Evolutionary conservation across 2,888 invertebrate genomes (phyloP).

Genomic region (Nephrotoma guestfalica): DNA sequence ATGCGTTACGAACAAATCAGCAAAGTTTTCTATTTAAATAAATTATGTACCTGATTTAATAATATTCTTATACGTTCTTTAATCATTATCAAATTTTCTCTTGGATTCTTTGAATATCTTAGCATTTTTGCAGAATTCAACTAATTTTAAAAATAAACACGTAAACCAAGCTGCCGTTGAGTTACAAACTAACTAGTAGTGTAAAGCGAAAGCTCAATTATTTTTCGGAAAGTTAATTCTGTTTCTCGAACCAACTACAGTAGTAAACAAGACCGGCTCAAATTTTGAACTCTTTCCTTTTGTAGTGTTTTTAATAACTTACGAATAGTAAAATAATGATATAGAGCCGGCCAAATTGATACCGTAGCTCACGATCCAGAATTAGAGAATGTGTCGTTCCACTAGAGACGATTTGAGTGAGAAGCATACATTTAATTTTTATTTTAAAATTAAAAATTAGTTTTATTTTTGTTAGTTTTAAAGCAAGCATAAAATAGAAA

Average conservation of each 20-base stretch:
- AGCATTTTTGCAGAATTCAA: no score
- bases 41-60: not conserved
- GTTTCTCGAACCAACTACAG: no score
- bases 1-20: not conserved
- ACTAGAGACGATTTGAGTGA: not conserved
- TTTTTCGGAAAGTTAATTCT: no score
- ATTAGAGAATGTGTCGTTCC: not conserved
- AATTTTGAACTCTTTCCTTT: no score
- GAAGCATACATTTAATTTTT: not conserved
- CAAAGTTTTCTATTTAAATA: not conserved
- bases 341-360: not conserved
- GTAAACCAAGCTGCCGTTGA: no score
- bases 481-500: not conserved
- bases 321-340: no score
- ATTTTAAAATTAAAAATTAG: not conserved
- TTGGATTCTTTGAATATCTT: not conserved
- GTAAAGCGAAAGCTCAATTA: no score
- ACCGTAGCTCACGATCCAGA: not conserved
- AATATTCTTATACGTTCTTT: not conserved
- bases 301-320: no score
- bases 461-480: not conserved
- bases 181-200: no score
- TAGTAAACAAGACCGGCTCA: no score
- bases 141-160: no score
- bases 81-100: not conserved